Evolutionary conservation across 2,797 vertebrate genomes (phyloP).

Genomic region (Cuculus canorus): DNA sequence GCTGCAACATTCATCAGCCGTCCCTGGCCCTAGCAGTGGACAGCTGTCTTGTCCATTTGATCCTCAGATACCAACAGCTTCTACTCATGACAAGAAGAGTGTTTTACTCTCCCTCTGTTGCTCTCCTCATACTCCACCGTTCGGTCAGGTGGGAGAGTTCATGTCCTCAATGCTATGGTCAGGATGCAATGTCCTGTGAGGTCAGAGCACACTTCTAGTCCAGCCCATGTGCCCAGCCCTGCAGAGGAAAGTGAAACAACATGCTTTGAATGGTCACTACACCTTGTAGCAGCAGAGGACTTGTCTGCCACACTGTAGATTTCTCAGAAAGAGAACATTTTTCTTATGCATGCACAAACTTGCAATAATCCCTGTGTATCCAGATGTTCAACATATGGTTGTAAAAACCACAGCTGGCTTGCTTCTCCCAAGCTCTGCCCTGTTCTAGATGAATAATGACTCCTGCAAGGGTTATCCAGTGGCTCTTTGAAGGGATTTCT

Average conservation of each 20-base stretch:
- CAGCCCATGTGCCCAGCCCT: background rate
- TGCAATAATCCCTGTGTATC: background rate
- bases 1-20: background rate
- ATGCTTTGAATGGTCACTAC: background rate
- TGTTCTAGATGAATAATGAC: background rate
- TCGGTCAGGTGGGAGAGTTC: background rate
- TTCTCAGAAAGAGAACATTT: background rate
- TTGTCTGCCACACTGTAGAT: background rate
- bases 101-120: background rate
- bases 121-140: background rate
- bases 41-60: background rate
- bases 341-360: background rate
- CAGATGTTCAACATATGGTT: background rate
- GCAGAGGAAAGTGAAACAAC: background rate
- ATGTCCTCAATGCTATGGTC: background rate
- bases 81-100: background rate
- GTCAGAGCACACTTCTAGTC: background rate
- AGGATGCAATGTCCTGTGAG: background rate
- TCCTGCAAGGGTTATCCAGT: background rate
- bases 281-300: background rate
- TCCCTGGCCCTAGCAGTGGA: background rate
- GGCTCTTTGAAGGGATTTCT: background rate
- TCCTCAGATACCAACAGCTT: background rate
- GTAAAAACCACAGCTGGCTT: background rate
- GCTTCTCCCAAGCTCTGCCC: background rate